Evolutionary conservation across 53 echinoderm and acorn worm genomes (phyloP).

Genomic region (Paelopatides confundens): DNA sequence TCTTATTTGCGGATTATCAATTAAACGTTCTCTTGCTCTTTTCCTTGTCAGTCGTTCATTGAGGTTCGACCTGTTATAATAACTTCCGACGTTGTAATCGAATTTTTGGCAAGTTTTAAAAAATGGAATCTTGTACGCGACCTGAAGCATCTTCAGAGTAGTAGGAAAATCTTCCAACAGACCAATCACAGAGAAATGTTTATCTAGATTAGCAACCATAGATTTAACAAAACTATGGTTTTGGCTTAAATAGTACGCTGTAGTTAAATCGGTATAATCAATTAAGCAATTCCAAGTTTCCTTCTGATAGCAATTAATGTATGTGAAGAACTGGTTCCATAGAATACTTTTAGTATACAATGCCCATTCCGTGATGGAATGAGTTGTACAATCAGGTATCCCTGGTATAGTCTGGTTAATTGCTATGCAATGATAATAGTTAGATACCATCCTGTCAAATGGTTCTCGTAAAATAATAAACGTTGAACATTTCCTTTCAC

Average conservation of each 20-base stretch:
- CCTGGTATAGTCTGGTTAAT: slow-evolving; percentile 4
- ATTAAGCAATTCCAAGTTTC: neutral
- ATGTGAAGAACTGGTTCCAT: slow-evolving; percentile 39
- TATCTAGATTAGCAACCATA: slow-evolving; percentile 6
- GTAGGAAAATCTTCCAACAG: slow-evolving; percentile 16
- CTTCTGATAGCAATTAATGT: neutral
- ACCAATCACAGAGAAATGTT: slow-evolving; percentile 41
- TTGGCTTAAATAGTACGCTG: neutral
- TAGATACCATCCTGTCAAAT: slow-evolving; percentile 21
- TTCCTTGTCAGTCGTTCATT: neutral
- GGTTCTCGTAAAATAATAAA: slow-evolving; percentile 32
- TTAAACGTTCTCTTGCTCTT: neutral
- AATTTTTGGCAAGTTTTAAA: slow-evolving; percentile 5
- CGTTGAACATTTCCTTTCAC: slow-evolving; percentile 14
- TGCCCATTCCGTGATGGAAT: slow-evolving; percentile 6
- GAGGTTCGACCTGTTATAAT: neutral
- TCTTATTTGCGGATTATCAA: neutral
- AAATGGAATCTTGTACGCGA: slow-evolving; percentile 10
- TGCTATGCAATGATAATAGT: slow-evolving; percentile 24
- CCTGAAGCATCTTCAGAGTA: slow-evolving; percentile 1
- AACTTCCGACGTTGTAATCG: slow-evolving; percentile 14
- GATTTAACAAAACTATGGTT: slow-evolving; percentile 7
- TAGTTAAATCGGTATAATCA: neutral
- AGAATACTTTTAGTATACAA: slow-evolving; percentile 24
- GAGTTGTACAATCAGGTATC: slow-evolving; percentile 1